Percentiles rank a stretch among this genome's conserved stretches.
These are phyloP conservation scores for Heloderma charlesbogerti DNA, from an alignment of 2,113 vertebrate species.

Conservation along the genomic window DNA sequence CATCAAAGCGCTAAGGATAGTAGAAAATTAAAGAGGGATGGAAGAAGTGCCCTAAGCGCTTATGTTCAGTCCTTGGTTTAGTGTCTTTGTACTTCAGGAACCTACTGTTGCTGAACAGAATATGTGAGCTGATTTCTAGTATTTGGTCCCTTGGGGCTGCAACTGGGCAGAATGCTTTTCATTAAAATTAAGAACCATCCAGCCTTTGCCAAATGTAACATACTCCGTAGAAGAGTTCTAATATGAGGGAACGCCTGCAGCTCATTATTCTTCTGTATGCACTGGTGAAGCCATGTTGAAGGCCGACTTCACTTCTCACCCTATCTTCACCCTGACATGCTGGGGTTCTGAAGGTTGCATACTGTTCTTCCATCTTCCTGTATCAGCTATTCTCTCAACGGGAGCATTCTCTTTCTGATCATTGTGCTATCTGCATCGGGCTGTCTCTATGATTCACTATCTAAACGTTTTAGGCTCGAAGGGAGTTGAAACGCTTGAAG, in stretches of 20 bases:
- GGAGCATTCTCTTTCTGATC: conserved; percentile 64
- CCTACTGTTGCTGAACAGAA: background rate
- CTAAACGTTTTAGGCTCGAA: conserved; percentile 93
- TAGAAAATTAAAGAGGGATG: background rate
- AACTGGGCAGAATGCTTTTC: conserved; percentile 6
- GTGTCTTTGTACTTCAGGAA: background rate
- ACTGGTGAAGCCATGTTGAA: background rate
- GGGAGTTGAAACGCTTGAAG: conserved; percentile 97
- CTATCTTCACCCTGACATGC: rapidly evolving
- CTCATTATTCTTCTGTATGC: background rate
- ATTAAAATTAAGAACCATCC: background rate
- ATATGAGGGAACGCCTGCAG: background rate
- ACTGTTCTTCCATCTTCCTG: conserved; percentile 37
- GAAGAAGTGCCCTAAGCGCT: background rate
- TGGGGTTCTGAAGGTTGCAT: conserved; percentile 21
- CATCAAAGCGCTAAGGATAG: background rate
- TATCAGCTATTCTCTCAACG: conserved; percentile 45
- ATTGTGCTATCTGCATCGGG: conserved; percentile 75
- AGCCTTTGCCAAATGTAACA: background rate
- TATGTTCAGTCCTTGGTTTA: background rate
- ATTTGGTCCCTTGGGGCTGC: background rate
- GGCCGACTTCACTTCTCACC: background rate
- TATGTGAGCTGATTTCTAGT: background rate
- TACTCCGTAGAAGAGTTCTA: background rate
- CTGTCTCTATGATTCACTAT: conserved; percentile 82